phyloP scores from a whole-genome alignment of 64 coral and sea anemone species.

The Stichodactyla helianthus region DNA sequence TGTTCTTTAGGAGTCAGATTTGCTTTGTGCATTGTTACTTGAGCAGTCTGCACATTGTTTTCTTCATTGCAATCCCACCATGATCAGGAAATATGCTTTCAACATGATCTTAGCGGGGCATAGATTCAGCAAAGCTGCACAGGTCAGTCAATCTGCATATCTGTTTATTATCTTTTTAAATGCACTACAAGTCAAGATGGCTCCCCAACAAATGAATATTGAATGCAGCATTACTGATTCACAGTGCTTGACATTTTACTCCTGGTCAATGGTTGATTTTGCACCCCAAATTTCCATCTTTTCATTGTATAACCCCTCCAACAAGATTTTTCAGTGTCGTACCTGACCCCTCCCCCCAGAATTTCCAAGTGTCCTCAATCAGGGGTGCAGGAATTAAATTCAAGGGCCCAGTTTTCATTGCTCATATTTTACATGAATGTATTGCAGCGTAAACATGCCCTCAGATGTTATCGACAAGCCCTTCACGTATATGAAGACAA shows the following conservation, averaged over 20 bases:
- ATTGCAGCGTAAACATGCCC: conserved; percentile 88
- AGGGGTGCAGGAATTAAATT: background rate
- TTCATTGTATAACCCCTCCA: too few relatives aligned
- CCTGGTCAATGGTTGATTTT: too few relatives aligned
- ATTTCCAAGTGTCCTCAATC: too few relatives aligned
- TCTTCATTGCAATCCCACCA: conserved; percentile 68
- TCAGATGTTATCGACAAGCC: conserved; percentile 94
- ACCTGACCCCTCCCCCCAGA: too few relatives aligned
- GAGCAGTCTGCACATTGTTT: conserved; percentile 97
- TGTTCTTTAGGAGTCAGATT: conserved; percentile 78
- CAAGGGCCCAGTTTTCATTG: background rate
- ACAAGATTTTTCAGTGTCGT: too few relatives aligned
- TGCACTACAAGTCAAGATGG: too few relatives aligned
- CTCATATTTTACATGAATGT: background rate
- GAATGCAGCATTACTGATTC: too few relatives aligned
- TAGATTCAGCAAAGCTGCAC: conserved; percentile 89
- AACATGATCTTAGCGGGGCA: conserved; percentile 99
- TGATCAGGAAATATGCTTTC: conserved; percentile 98
- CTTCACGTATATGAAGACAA: conserved; percentile 81
- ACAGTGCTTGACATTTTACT: too few relatives aligned
- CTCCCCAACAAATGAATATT: too few relatives aligned
- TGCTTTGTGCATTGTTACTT: conserved; percentile 84
- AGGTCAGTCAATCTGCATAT: conserved; percentile 43
- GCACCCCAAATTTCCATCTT: too few relatives aligned
- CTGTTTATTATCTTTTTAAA: background rate